phyloP scores from a whole-genome alignment of 2,888 invertebrate genomes.

The Toxonevra muliebris region DNA sequence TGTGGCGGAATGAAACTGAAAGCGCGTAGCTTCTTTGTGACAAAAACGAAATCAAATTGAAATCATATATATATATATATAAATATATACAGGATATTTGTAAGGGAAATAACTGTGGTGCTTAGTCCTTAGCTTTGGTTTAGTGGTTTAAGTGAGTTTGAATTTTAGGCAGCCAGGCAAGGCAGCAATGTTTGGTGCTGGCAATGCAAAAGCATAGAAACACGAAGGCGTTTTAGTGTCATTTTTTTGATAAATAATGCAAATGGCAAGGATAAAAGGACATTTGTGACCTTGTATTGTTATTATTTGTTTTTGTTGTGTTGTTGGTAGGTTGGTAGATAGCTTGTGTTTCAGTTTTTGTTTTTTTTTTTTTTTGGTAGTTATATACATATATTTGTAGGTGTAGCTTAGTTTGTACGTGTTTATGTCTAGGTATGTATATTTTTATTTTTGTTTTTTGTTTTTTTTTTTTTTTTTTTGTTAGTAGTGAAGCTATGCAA shows the following conservation, averaged over 20 bases:
- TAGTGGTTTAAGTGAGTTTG: too few relatives aligned
- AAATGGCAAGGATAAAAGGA: constrained; percentile 12
- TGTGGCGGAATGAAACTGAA: too few relatives aligned
- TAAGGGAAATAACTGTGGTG: too few relatives aligned
- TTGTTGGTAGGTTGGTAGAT: background rate
- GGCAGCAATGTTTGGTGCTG: too few relatives aligned
- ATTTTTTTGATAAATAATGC: constrained; percentile 22
- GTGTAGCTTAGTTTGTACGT: background rate
- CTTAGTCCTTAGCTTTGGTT: too few relatives aligned
- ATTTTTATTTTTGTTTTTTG: constrained; percentile 5
- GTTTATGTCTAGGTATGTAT: constrained; percentile 7
- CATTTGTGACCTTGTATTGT: constrained; percentile 22
- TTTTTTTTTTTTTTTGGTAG: background rate
- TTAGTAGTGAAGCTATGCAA: constrained; percentile 24
- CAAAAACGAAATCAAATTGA: too few relatives aligned
- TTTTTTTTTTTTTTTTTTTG: constrained; percentile 20
- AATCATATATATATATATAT: too few relatives aligned
- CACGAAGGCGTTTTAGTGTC: background rate
- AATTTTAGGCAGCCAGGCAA: too few relatives aligned
- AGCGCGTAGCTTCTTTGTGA: too few relatives aligned
- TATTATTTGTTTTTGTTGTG: background rate
- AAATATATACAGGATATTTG: too few relatives aligned
- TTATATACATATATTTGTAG: background rate
- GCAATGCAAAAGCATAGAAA: too few relatives aligned
- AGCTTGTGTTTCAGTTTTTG: background rate